Base-by-base conservation (phyloP, 2,888 invertebrate species). In the Malthinus flaveolus region DNA sequence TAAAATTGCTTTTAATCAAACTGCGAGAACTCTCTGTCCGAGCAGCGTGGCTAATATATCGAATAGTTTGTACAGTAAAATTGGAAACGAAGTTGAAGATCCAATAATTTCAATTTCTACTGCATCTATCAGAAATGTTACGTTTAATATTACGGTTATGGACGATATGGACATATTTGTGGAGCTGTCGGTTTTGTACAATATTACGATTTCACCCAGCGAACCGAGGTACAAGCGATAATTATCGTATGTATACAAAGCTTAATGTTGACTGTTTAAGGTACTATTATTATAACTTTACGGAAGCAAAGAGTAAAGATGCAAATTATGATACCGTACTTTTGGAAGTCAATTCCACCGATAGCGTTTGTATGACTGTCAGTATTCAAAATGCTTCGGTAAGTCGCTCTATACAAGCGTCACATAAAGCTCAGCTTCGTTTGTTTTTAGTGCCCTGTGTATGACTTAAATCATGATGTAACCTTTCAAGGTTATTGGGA, bases 381-480 rank as follows among this genome's bases (percentile, higher is more conserved):
- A 92, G 93, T 0, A 85, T 93, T 68, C 93, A 94, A 75, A 87
- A 89, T 71, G 85, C 85, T 62, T 84, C 85, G 70, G 89, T 89
- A 72, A 82, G 83, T 79, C 33, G 3, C 23, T 23, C 5, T 3
- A 2, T 23, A 23, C 33, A 35, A 10, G 32, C 7, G 13, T n/a
- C 33, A 23, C 6, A 39, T 33, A 42, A 15, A 39, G 35, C 32
- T 35, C 5, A 23, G 5, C 23, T 23, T 23, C 2, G 5, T 10
- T 13, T 49, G n/a, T 11, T 82, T 83, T 56, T 74, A 93, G 93
- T 93, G 93, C 73, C 93, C 93, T 8, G 89, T 94, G 1, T 90
- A 89, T 73, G 93, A 94, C 76, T 83, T 90, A 56, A 90, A 91
- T 68, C 82, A 87, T 54, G 91, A 91, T 70, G 87, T 93, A 6